Base-by-base conservation (phyloP, 2,797 vertebrate species). In the Distichodus sexfasciatus region DNA sequence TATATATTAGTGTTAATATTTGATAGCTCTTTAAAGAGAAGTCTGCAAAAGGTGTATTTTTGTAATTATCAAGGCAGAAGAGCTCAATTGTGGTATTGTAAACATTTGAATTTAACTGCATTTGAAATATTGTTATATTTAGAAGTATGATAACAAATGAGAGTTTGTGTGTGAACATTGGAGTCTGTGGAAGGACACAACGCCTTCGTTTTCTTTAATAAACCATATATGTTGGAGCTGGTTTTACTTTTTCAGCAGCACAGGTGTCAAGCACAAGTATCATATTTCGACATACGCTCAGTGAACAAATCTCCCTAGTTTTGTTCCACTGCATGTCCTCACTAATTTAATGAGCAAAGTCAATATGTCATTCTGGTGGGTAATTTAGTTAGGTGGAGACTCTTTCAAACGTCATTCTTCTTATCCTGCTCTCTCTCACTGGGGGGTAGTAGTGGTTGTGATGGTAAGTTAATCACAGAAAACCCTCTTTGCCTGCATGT, bases 341-440 rank as follows among this genome's bases (percentile, higher is more conserved):
- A 50, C 77, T 87, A 83, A 86, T 86, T 77, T 76, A 82, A 86
- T 86, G 76, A 57, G 75, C 68, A 81, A 79, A 83, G 83, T 84
- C 83, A 84, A 86, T 86, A 84, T 77, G 74, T 68, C 71, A 72
- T 78, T 77, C 70, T 28, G 19, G 59, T 61, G 75, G 51, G 46
- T 82, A 83, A 85, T 82, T 74, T 65, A 65, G 85, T 87, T 83
- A 78, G 60, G 74, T 58, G 55, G 59, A 73, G 77, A 81, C 76
- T 72, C 55, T 5, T 41, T 57, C 50, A 36, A 54, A 74, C 69
- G 76, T 17, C 62, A 62, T 74, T n/a, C 50, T 31, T 80, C 40
- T 12, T 41, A 41, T 9, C 7, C 68, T 67, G 23, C 21, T 23
- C 50, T 55, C 38, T 24, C 6, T 57, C n/a, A n/a, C 24, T 40